phyloP scores from a whole-genome alignment of 2,797 vertebrate species.

The Aulostomus chinensis region DNA sequence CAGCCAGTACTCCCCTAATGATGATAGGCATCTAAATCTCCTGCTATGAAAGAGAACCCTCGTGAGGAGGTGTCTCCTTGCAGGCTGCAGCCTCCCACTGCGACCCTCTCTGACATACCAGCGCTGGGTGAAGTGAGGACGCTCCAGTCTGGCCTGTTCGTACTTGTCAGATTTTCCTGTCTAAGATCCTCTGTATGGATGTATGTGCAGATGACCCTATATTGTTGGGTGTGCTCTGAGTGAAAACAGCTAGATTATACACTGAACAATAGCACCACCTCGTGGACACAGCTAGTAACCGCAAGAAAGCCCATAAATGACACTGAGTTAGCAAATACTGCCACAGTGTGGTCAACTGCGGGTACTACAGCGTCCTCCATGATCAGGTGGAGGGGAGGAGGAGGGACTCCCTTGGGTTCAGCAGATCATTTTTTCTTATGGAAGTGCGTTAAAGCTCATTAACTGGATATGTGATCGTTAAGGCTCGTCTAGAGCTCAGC shows the following conservation, averaged over 20 bases:
- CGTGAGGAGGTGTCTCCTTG: slow-evolving; percentile 27
- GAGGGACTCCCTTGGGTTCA: slow-evolving; percentile 24
- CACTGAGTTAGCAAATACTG: slow-evolving; percentile 22
- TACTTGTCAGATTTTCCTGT: neutral
- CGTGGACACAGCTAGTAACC: slow-evolving; percentile 10
- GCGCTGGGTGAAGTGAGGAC: slow-evolving; percentile 57
- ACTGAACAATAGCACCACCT: slow-evolving; percentile 23
- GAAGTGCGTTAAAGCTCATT: slow-evolving; percentile 67
- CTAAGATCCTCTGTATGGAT: no score
- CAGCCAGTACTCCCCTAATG: neutral
- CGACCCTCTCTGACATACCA: no score
- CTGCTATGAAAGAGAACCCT: slow-evolving; percentile 41
- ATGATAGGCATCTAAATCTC: slow-evolving; percentile 33
- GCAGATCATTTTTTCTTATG: slow-evolving; percentile 48
- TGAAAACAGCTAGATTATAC: no score
- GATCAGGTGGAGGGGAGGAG: neutral
- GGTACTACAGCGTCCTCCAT: slow-evolving; percentile 13
- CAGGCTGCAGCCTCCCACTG: no score
- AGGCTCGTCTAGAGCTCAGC: slow-evolving; percentile 31
- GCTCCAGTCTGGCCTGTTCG: neutral
- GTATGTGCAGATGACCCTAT: no score
- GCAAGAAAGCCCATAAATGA: neutral
- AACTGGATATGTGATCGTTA: slow-evolving; percentile 64
- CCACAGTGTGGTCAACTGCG: slow-evolving; percentile 42
- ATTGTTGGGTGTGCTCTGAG: no score